A percentile compares a stretch with the other conserved stretches of the same genome.
These are phyloP conservation scores for Eupithecia dodoneata DNA, from an alignment of 2,888 invertebrate genomes.

Conservation along the genomic window DNA sequence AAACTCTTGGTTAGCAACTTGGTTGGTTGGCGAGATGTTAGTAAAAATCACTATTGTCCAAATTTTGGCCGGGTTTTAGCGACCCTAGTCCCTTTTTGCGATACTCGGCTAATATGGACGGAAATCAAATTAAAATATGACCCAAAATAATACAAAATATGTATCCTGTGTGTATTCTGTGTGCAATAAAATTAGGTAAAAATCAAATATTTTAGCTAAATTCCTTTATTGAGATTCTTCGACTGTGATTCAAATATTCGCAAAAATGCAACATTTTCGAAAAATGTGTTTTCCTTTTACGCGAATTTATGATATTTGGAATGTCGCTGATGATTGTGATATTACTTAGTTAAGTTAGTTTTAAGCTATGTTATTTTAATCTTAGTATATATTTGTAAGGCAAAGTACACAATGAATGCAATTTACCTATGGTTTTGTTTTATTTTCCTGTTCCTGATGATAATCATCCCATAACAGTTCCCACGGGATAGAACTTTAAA, in stretches of 20 bases:
- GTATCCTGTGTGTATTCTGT: neutral
- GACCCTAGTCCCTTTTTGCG: neutral
- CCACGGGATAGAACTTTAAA: too few species aligned
- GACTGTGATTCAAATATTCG: conserved; percentile 29
- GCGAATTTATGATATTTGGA: conserved; percentile 48
- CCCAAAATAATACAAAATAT: neutral
- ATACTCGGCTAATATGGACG: neutral
- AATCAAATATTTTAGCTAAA: neutral
- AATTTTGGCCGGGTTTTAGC: neutral
- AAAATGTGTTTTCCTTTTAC: conserved; percentile 39
- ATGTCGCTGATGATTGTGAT: conserved; percentile 79
- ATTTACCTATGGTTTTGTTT: conserved; percentile 47
- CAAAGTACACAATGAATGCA: conserved; percentile 55
- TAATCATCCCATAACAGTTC: neutral
- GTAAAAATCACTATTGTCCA: neutral
- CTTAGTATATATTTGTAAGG: conserved; percentile 50
- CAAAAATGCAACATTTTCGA: conserved; percentile 27
- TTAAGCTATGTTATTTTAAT: conserved; percentile 49
- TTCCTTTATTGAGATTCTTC: conserved; percentile 27
- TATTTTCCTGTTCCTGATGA: conserved; percentile 8
- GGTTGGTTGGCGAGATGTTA: neutral
- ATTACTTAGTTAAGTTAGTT: conserved; percentile 71
- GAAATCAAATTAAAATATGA: neutral
- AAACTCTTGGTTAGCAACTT: neutral
- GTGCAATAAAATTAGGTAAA: neutral